A percentile compares a stretch with the other conserved stretches of the same genome.
phyloP scores from a whole-genome alignment of 2,113 vertebrate species.

The Calypte anna region DNA sequence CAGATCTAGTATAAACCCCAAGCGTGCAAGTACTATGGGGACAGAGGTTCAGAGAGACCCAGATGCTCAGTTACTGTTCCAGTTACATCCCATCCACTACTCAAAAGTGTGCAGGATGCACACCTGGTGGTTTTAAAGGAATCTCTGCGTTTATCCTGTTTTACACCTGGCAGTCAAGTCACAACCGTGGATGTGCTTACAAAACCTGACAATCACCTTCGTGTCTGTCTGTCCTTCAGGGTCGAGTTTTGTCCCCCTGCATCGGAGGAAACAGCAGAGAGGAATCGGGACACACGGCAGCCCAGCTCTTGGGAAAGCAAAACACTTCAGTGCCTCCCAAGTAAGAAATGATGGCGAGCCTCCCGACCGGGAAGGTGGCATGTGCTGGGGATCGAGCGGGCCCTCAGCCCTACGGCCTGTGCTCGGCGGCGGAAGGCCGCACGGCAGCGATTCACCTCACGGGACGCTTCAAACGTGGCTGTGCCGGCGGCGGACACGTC shows the following conservation, averaged over 20 bases:
- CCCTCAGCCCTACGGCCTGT: too few relatives aligned
- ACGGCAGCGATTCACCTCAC: too few relatives aligned
- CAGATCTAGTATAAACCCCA: too few relatives aligned
- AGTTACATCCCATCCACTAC: rapidly evolving
- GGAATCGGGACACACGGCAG: not conserved
- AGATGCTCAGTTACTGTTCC: rapidly evolving
- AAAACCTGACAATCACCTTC: not conserved
- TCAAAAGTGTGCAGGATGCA: not conserved
- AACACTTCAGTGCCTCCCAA: not conserved
- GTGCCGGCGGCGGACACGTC: too few relatives aligned
- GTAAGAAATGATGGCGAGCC: not conserved
- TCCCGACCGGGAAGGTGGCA: not conserved
- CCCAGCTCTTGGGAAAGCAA: not conserved
- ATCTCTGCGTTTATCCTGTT: rapidly evolving
- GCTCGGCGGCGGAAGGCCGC: too few relatives aligned
- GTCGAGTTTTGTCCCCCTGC: not conserved
- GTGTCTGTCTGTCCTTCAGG: not conserved
- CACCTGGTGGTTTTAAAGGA: not conserved
- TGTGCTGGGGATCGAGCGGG: too few relatives aligned
- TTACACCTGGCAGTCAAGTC: not conserved
- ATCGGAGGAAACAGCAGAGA: not conserved
- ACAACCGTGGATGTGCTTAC: rapidly evolving
- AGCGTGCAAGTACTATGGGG: rapidly evolving
- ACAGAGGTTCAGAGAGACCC: not conserved
- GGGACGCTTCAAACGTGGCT: rapidly evolving